Evolutionary conservation across 2,113 vertebrate genomes (phyloP).

Genomic region (Mustela lutreola): DNA sequence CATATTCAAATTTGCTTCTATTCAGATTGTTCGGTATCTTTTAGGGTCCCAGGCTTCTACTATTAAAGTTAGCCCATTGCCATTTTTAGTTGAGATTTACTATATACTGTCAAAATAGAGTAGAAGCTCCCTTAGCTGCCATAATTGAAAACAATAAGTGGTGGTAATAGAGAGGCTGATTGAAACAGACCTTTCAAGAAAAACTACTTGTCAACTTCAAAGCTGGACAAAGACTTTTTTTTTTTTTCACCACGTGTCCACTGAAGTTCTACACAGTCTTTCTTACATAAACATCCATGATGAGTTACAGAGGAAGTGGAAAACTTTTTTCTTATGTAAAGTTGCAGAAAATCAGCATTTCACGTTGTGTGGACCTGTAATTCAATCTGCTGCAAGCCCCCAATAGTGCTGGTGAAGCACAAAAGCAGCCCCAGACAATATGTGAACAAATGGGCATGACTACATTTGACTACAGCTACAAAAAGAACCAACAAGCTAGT

Average conservation of each 20-base stretch:
- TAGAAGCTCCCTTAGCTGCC: slow-evolving; percentile 70
- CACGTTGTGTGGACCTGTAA: slow-evolving; percentile 7
- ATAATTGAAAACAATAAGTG: slow-evolving; percentile 49
- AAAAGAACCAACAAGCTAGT: slow-evolving; percentile 5
- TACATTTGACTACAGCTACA: slow-evolving; percentile 12
- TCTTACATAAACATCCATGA: background rate
- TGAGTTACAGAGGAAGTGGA: background rate
- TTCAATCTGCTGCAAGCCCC: background rate
- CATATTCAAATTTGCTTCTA: slow-evolving; percentile 45
- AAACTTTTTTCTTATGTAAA: background rate
- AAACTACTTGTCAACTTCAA: slow-evolving; percentile 13
- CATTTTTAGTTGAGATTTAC: background rate
- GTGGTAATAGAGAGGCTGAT: background rate
- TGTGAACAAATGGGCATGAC: background rate
- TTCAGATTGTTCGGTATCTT: background rate
- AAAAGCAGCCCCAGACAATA: slow-evolving; percentile 22
- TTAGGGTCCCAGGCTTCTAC: background rate
- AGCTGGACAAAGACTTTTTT: background rate
- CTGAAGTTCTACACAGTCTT: slow-evolving; percentile 6
- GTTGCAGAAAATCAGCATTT: background rate
- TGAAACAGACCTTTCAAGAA: slow-evolving; percentile 41
- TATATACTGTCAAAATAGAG: slow-evolving; percentile 19
- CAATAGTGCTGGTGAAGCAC: background rate
- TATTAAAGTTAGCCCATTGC: background rate
- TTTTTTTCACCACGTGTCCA: background rate